phyloP scores from a whole-genome alignment of 1,140 invertebrate species.

The Bombus sylvicola region DNA sequence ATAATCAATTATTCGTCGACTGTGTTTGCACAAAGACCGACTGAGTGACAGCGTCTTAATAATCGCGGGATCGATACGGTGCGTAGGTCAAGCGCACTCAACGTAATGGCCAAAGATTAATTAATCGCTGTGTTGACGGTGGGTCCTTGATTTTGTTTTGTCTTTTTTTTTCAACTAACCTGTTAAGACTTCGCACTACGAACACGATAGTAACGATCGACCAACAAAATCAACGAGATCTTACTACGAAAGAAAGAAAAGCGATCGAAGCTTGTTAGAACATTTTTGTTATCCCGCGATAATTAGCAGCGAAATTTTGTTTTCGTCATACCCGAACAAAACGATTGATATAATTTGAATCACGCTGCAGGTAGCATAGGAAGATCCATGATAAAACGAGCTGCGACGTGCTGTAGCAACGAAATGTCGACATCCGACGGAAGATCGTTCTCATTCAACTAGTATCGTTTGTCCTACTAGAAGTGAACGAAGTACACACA shows the following conservation, averaged over 20 bases:
- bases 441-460: constrained; percentile 19
- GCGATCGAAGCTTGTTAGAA: no score
- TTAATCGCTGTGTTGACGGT: constrained; percentile 17
- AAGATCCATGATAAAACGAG: not conserved
- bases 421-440: not conserved
- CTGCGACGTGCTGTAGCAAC: not conserved
- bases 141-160: not conserved
- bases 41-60: not conserved
- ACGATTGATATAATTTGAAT: not conserved
- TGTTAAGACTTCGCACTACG: not conserved
- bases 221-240: not conserved
- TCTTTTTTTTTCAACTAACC: not conserved
- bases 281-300: not conserved
- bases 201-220: not conserved
- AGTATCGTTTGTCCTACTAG: constrained; percentile 37
- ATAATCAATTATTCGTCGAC: not conserved
- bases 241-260: not conserved
- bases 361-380: no score
- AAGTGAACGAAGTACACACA: not conserved
- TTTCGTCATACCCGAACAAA: not conserved
- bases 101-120: constrained; percentile 47
- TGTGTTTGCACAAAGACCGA: not conserved
- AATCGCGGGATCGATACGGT: constrained; percentile 17
- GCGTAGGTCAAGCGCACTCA: constrained; percentile 34
- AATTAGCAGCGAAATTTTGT: not conserved